Conservation (phyloP, 2,113 vertebrate genomes). For the Nothocercus julius region DNA sequence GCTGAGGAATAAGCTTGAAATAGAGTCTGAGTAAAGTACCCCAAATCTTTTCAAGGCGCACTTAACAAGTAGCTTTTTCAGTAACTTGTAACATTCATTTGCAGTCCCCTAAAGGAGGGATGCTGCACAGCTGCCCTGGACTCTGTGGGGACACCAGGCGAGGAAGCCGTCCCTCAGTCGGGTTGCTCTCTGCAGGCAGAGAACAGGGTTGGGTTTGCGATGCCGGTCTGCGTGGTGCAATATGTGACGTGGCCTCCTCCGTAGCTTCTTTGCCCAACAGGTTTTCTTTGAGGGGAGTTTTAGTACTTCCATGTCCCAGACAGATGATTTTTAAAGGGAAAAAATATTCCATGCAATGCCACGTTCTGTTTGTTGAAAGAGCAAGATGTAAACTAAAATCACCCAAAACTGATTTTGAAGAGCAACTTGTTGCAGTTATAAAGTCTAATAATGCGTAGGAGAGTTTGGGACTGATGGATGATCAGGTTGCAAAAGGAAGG, state of each 20-base stretch:
- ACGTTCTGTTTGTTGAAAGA: not conserved
- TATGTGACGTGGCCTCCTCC: not conserved
- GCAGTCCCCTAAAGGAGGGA: not conserved
- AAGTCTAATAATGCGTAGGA: not conserved
- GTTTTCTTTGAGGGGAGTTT: not conserved
- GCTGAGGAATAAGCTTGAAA: not conserved
- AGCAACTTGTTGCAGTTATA: not conserved
- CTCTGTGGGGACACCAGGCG: too few species aligned
- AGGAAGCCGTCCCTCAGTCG: not conserved
- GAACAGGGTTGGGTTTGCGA: not conserved
- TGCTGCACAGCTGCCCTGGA: accelerated
- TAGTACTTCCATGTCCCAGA: not conserved
- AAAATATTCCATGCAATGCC: not conserved
- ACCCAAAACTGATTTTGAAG: not conserved
- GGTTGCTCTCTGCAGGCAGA: not conserved
- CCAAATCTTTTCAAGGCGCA: not conserved
- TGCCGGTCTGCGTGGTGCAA: not conserved
- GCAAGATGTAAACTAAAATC: not conserved
- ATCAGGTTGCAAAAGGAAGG: not conserved
- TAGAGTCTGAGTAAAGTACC: not conserved
- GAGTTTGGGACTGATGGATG: not conserved
- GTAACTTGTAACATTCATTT: not conserved
- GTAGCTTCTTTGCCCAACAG: not conserved
- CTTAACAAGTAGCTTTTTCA: not conserved
- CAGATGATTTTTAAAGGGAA: not conserved